Evolutionary conservation across 2,888 invertebrate genomes (phyloP).

Genomic region (Agrotis segetum): DNA sequence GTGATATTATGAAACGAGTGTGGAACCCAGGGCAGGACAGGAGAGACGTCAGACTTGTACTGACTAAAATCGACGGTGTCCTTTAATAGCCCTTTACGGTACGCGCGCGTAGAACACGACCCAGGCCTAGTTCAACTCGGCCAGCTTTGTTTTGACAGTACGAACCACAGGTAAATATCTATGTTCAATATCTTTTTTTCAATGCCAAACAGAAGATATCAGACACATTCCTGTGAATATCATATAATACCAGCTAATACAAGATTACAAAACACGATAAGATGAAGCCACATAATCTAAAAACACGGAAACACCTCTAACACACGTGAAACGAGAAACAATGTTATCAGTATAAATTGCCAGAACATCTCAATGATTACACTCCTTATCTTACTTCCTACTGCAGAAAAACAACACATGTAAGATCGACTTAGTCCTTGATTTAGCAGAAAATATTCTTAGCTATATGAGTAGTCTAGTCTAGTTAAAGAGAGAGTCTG

Average conservation of each 20-base stretch:
- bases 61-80: too few species aligned
- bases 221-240: neutral
- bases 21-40: too few species aligned
- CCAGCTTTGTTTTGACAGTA: too few species aligned
- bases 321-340: neutral
- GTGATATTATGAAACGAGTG: too few species aligned
- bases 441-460: neutral
- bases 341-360: slow-evolving; percentile 12
- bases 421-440: neutral
- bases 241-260: neutral
- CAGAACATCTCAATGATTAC: slow-evolving; percentile 4
- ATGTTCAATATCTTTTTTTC: neutral
- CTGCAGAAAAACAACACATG: neutral
- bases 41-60: too few species aligned
- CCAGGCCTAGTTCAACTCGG: too few species aligned
- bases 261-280: slow-evolving; percentile 10
- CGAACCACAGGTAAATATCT: too few species aligned
- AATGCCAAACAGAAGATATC: neutral
- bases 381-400: slow-evolving; percentile 6
- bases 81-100: too few species aligned
- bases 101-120: too few species aligned
- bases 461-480: neutral
- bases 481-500: too few species aligned
- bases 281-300: neutral
- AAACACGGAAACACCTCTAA: slow-evolving; percentile 7